Evolutionary conservation across 2,113 vertebrate genomes (phyloP).

Genomic region (Hypanus sabinus): DNA sequence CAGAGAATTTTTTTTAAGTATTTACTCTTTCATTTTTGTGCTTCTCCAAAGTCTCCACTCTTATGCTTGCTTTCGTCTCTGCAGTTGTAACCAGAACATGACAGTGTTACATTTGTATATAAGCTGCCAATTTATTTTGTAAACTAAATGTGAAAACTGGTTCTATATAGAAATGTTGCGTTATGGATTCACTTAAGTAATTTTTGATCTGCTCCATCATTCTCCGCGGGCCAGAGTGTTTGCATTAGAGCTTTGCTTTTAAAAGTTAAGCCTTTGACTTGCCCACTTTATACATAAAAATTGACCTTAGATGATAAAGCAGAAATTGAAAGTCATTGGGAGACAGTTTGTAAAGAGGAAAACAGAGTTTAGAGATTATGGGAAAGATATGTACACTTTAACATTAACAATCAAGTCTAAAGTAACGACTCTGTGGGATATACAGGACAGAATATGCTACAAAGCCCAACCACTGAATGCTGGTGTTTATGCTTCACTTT

Average conservation of each 20-base stretch:
- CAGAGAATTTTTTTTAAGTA: no score
- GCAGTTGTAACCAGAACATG: not conserved
- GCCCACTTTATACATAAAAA: not conserved
- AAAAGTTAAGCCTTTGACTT: not conserved
- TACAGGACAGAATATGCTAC: no score
- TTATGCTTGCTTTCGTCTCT: not conserved
- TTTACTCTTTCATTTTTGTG: not conserved
- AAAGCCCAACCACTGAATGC: no score
- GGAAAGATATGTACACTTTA: not conserved
- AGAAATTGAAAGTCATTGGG: not conserved
- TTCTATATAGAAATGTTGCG: not conserved
- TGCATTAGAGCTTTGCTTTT: not conserved
- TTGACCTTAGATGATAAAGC: not conserved
- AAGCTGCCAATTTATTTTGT: not conserved
- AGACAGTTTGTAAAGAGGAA: not conserved
- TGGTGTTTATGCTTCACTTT: no score
- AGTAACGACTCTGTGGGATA: no score
- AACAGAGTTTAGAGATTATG: not conserved
- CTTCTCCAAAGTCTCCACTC: not conserved
- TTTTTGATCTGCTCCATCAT: not conserved
- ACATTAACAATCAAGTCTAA: not conserved
- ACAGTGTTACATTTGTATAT: not conserved
- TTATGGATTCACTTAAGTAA: not conserved
- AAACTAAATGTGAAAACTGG: not conserved
- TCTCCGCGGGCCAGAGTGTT: not conserved